A percentile compares a stretch with the other conserved stretches of the same genome.
Conservation (phyloP, 64 coral and sea anemone genomes). For the Stichodactyla helianthus region DNA sequence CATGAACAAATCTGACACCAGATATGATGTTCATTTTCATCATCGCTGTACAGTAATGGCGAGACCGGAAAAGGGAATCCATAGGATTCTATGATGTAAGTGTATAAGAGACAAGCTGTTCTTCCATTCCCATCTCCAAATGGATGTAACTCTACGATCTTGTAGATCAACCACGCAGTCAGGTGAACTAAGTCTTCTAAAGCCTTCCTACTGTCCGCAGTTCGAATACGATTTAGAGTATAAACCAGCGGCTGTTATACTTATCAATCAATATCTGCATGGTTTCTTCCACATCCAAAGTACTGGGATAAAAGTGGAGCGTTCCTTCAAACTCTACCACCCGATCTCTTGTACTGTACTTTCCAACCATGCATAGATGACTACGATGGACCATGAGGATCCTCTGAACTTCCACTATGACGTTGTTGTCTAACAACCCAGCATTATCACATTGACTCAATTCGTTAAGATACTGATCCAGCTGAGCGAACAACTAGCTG, state of each 20-base stretch:
- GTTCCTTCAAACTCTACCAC: conserved; percentile 12
- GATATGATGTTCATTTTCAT: neutral
- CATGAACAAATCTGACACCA: too few species aligned
- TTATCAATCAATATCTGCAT: neutral
- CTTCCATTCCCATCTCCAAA: too few species aligned
- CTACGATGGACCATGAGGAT: neutral
- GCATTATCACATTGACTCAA: neutral
- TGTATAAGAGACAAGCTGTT: too few species aligned
- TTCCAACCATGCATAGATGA: neutral
- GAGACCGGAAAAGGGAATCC: too few species aligned
- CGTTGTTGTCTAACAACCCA: conserved; percentile 9
- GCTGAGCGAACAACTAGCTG: too few species aligned
- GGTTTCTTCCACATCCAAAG: neutral
- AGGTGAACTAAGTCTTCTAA: neutral
- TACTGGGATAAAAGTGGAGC: neutral
- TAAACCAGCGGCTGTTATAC: too few species aligned
- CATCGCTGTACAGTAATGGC: neutral
- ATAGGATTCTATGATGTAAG: too few species aligned
- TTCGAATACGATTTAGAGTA: neutral
- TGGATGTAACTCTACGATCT: too few species aligned
- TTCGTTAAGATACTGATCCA: neutral
- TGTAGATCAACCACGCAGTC: too few species aligned
- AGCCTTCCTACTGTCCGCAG: too few species aligned
- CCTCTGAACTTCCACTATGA: neutral
- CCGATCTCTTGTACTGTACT: neutral